phyloP scores from a whole-genome alignment of 2,888 invertebrate genomes.

The Stenchaetothrips biformis region DNA sequence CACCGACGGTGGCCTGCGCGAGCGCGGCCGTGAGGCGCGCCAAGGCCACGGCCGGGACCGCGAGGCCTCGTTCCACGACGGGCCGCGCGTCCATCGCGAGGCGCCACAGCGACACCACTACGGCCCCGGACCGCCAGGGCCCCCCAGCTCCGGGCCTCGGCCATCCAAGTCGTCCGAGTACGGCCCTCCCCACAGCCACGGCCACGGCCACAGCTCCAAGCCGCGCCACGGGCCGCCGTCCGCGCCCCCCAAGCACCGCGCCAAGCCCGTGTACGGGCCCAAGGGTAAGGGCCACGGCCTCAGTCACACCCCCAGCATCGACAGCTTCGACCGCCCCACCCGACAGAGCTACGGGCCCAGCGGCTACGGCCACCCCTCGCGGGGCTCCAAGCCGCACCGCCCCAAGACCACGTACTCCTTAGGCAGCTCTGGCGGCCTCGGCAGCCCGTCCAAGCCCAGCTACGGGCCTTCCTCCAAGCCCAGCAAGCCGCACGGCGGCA shows the following conservation, averaged over 20 bases:
- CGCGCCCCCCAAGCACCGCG: constrained; percentile 39
- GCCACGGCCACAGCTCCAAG: constrained; percentile 36
- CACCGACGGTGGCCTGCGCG: not conserved
- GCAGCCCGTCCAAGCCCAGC: constrained; percentile 29
- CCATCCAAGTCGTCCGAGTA: constrained; percentile 39
- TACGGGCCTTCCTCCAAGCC: not conserved
- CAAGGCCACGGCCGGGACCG: not conserved
- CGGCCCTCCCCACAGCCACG: constrained; percentile 35
- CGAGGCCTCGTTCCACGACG: constrained; percentile 5
- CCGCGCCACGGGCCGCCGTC: constrained; percentile 41
- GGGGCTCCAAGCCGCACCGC: not conserved
- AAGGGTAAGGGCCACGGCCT: constrained; percentile 39
- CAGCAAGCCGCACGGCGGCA: constrained; percentile 6
- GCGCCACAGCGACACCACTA: constrained; percentile 26
- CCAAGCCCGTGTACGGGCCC: constrained; percentile 40
- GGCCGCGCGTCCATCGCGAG: constrained; percentile 29
- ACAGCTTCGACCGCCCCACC: constrained; percentile 38
- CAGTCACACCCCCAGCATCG: constrained; percentile 37
- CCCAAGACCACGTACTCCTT: constrained; percentile 27
- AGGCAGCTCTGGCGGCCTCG: constrained; percentile 26
- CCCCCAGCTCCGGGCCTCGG: constrained; percentile 42
- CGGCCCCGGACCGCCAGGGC: constrained; percentile 25
- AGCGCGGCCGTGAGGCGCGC: not conserved
- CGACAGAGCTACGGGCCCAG: constrained; percentile 40
- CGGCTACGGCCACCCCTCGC: not conserved